Conservation (phyloP, 2,888 invertebrate genomes). For the Athripsodes cinereus region DNA sequence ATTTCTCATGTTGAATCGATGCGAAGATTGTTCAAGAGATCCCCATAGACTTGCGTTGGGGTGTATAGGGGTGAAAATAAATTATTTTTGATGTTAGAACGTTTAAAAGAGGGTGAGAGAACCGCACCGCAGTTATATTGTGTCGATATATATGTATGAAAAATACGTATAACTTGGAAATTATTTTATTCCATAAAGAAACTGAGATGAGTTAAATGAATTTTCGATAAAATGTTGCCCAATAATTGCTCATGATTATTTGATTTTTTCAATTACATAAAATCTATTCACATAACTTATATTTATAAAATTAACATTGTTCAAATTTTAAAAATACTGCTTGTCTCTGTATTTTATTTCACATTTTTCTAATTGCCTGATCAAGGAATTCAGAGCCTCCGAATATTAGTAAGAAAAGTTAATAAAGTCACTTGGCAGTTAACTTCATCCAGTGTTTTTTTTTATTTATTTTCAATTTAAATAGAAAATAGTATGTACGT, state of each 20-base stretch:
- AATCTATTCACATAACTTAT: background rate
- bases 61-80: background rate
- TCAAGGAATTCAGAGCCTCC: no score
- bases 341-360: no score
- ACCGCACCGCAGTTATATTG: background rate
- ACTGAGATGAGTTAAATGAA: background rate
- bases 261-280: background rate
- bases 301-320: no score
- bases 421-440: no score
- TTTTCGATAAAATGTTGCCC: background rate
- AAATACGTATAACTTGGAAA: no score
- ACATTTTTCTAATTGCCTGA: no score
- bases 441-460: no score
- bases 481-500: no score
- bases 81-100: slow-evolving; percentile 1
- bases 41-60: background rate
- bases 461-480: no score
- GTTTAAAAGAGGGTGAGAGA: background rate
- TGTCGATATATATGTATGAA: background rate
- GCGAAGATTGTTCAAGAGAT: background rate
- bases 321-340: no score
- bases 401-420: no score
- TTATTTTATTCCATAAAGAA: background rate
- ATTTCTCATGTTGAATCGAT: slow-evolving; percentile 5
- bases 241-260: background rate